Evolutionary conservation across 2,888 invertebrate genomes (phyloP), one percentile per base, ranked within the genome.

Genomic region (Phengaris alcon): DNA sequence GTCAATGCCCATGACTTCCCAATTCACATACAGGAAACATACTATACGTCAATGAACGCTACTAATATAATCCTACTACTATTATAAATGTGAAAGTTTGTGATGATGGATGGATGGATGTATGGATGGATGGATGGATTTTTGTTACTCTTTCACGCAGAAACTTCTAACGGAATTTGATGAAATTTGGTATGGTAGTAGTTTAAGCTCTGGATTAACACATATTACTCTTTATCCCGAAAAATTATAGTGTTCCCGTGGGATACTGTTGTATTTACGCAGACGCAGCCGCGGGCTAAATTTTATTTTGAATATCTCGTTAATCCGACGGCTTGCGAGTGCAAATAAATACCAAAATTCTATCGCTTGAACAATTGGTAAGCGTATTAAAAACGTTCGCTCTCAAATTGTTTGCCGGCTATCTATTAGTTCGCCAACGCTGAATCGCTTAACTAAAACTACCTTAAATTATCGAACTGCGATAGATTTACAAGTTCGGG

Each of bases 381-480:
- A 64, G 35, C 64, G 64, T 64, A 64, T 64, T 64, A 64, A 64
- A 35, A 64, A 64, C 12, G 7, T 64, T 64, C 35, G 64, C 6
- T 64, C 12, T 6, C 35, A 64, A 64, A 64, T 35, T 64, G 35
- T 64, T 64, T 64, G 35, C 13, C 64, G 35, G 35, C 12, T 35
- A 44, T 64, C 12, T 35, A 44, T 64, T 64, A 64, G 64, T 64
- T 64, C 35, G 64, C 64, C 64, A 44, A 44, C 35, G 35, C 35
- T 35, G 35, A 64, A 64, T 64, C 44, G 64, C 64, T 64, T 13
- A 64, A 64, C 64, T 64, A 64, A 64, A 64, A 64, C 64, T 64
- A 64, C 64, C 64, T 64, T 64, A 35, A 64, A 64, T 64, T 44
- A 64, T 64, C 35, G 64, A 64, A 64, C 64, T 64, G 35, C 64